Evolutionary conservation across 2,113 vertebrate genomes (phyloP).

Genomic region (Heterochromis multidens): DNA sequence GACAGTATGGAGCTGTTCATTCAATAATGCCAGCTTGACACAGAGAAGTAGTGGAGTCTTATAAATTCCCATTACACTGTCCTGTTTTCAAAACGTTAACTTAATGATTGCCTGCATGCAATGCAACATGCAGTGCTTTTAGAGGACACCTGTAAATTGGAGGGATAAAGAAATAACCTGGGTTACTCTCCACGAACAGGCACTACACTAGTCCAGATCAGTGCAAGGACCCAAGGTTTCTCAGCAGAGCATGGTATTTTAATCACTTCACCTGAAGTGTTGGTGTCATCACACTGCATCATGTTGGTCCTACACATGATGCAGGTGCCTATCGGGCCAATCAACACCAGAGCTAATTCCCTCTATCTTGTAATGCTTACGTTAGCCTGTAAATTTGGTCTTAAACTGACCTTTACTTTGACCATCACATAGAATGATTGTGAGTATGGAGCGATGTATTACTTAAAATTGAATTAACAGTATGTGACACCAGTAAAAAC

Average conservation of each 20-base stretch:
- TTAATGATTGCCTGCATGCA: neutral
- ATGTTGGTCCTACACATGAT: neutral
- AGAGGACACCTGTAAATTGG: neutral
- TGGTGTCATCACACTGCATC: neutral
- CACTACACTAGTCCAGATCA: neutral
- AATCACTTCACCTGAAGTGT: neutral
- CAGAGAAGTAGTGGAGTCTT: too few species aligned
- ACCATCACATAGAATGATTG: neutral
- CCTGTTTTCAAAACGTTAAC: neutral
- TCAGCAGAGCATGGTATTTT: too few species aligned
- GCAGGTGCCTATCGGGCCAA: neutral
- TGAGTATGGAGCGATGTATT: neutral
- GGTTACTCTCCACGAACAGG: neutral
- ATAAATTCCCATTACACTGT: neutral
- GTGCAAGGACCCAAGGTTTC: neutral
- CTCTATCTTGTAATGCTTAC: neutral
- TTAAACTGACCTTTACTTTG: conserved; percentile 8
- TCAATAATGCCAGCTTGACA: too few species aligned
- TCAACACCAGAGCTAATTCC: neutral
- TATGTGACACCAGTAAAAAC: neutral
- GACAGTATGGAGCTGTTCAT: too few species aligned
- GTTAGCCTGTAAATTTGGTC: neutral
- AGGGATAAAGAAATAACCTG: neutral
- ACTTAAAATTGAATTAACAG: neutral
- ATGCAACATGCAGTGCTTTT: neutral